These are phyloP conservation scores for Chaetogeoica ovagalla DNA, from an alignment of 2,888 invertebrate genomes.

Conservation along the genomic window DNA sequence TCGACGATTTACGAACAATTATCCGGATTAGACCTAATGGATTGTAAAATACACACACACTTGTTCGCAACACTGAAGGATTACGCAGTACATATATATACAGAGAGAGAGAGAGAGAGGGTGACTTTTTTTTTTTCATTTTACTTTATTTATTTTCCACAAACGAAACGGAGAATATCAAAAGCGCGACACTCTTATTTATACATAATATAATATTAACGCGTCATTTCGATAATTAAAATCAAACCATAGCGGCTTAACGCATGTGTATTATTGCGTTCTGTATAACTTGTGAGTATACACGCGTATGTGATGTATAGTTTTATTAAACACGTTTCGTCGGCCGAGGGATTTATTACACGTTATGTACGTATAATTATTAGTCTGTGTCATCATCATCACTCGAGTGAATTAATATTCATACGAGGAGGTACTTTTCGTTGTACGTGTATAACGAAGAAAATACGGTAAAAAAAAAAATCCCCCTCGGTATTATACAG, in stretches of 20 bases:
- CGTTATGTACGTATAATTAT: too few relatives aligned
- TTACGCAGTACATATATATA: not conserved
- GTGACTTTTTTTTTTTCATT: conserved; percentile 32
- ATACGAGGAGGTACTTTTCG: too few relatives aligned
- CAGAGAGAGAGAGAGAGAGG: not conserved
- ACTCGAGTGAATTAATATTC: too few relatives aligned
- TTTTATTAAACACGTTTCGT: too few relatives aligned
- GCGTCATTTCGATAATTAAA: conserved; percentile 22
- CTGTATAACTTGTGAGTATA: too few relatives aligned
- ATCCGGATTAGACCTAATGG: conserved; percentile 50
- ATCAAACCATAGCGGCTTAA: not conserved
- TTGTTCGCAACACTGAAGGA: conserved; percentile 7
- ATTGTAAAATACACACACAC: conserved; percentile 20
- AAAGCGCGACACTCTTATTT: not conserved
- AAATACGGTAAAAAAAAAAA: too few relatives aligned
- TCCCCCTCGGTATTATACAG: too few relatives aligned
- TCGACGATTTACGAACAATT: conserved; percentile 24
- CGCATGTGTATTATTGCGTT: too few relatives aligned
- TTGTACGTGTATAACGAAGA: too few relatives aligned
- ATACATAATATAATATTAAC: not conserved
- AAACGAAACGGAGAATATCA: not conserved
- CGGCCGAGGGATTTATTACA: too few relatives aligned
- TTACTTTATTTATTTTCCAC: not conserved
- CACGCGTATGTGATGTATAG: too few relatives aligned
- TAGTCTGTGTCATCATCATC: too few relatives aligned